Evolutionary conservation across 2,797 vertebrate species (phyloP).

Genomic region (Pogoniulus pusillus): DNA sequence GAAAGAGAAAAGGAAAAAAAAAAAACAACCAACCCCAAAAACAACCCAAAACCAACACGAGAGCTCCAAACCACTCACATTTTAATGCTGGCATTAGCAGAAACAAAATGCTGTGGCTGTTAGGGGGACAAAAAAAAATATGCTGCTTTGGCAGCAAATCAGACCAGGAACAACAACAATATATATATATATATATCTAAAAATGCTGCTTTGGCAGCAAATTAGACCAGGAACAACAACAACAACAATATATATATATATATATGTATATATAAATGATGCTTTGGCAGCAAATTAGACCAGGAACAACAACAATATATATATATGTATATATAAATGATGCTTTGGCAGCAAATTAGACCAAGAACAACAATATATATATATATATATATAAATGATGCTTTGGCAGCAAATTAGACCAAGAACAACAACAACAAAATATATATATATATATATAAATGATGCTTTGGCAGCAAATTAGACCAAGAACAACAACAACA

Average conservation of each 20-base stretch:
- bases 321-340: no score
- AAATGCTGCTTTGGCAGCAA: no score
- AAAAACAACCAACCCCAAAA: neutral
- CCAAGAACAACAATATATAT: no score
- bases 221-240: no score
- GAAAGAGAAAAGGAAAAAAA: neutral
- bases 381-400: no score
- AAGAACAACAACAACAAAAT: no score
- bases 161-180: neutral
- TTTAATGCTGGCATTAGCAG: slow-evolving; percentile 42
- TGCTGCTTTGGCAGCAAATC: slow-evolving; percentile 23
- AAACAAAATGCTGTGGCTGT: slow-evolving; percentile 51
- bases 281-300: slow-evolving; percentile 25
- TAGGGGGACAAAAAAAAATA: no score
- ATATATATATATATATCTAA: no score
- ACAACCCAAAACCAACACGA: neutral
- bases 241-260: no score
- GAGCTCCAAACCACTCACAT: slow-evolving; percentile 60
- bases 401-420: slow-evolving; percentile 22
- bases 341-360: slow-evolving; percentile 26
- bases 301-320: no score
- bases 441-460: no score
- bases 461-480: slow-evolving; percentile 26
- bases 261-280: no score
- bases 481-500: neutral